These are phyloP conservation scores for Leptinotarsa texana DNA, from an alignment of 1,140 invertebrate genomes.

Conservation along the genomic window DNA sequence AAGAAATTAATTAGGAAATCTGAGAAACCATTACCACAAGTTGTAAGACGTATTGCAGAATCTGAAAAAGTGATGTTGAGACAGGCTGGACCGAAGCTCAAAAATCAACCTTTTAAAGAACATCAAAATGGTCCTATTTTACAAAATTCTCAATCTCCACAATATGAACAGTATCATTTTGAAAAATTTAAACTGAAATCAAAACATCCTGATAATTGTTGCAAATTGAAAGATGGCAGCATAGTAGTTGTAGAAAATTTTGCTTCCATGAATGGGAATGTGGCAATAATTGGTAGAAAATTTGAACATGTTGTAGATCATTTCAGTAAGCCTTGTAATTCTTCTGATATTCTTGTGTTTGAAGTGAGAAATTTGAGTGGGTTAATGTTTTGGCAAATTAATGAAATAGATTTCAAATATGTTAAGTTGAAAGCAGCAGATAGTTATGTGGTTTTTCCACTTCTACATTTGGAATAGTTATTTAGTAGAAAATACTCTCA, in stretches of 20 bases:
- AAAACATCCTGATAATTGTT: conserved; percentile 8
- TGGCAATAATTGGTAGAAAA: not conserved
- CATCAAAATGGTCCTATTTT: not conserved
- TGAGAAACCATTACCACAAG: conserved; percentile 30
- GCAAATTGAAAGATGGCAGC: conserved; percentile 1
- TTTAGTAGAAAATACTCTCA: too few relatives aligned
- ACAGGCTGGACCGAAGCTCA: not conserved
- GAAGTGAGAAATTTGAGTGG: not conserved
- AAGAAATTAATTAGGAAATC: conserved; percentile 20
- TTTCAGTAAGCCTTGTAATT: conserved; percentile 1
- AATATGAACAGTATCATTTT: not conserved
- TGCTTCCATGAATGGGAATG: not conserved
- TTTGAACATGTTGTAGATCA: not conserved
- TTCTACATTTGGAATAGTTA: not conserved
- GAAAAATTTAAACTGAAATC: conserved; percentile 2
- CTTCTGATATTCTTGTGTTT: conserved; percentile 5
- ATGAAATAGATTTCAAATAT: conserved; percentile 3
- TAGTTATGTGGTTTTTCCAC: not conserved
- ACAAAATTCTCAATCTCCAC: not conserved
- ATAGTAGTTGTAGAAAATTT: conserved; percentile 3
- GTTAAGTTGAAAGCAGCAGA: not conserved
- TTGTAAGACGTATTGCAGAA: conserved; percentile 13
- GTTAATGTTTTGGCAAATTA: not conserved
- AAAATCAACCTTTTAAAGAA: conserved; percentile 6
- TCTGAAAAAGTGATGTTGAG: not conserved